phyloP scores from a whole-genome alignment of 2,888 invertebrate species.

The Cantharis rustica region DNA sequence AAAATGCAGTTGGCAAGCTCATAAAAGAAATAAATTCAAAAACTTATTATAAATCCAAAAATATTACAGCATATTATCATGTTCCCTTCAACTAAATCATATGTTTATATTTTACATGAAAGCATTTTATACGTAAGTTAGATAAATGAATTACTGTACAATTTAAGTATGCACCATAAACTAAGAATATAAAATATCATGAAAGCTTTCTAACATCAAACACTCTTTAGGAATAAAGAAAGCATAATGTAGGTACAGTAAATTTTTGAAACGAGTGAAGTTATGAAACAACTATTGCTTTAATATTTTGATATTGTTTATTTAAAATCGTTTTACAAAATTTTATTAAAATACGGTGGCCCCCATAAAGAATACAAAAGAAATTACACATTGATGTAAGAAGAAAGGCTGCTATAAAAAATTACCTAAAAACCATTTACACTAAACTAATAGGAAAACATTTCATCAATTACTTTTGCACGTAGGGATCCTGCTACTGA shows the following conservation, averaged over 20 bases:
- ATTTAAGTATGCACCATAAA: not conserved
- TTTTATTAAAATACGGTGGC: not conserved
- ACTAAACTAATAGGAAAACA: not conserved
- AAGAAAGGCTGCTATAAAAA: not conserved
- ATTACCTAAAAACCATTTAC: not conserved
- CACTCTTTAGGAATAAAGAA: not conserved
- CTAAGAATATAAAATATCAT: not conserved
- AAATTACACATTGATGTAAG: not conserved
- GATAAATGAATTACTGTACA: not conserved
- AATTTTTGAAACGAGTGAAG: not conserved
- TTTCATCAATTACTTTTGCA: slow-evolving; percentile 4
- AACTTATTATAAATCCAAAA: not conserved
- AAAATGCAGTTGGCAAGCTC: not conserved
- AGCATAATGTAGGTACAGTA: not conserved
- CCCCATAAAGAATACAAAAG: not conserved
- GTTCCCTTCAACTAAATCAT: not conserved
- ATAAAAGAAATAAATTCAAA: not conserved
- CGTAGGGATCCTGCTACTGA: not conserved
- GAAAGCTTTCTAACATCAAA: not conserved
- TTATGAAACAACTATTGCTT: not conserved
- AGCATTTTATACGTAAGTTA: not conserved
- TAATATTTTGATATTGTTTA: not conserved
- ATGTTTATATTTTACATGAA: not conserved
- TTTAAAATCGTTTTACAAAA: not conserved
- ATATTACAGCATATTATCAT: not conserved